Percentiles rank a stretch among this genome's conserved stretches.
Evolutionary conservation across 1,140 invertebrate genomes (phyloP).

Genomic region (Lerema accius): DNA sequence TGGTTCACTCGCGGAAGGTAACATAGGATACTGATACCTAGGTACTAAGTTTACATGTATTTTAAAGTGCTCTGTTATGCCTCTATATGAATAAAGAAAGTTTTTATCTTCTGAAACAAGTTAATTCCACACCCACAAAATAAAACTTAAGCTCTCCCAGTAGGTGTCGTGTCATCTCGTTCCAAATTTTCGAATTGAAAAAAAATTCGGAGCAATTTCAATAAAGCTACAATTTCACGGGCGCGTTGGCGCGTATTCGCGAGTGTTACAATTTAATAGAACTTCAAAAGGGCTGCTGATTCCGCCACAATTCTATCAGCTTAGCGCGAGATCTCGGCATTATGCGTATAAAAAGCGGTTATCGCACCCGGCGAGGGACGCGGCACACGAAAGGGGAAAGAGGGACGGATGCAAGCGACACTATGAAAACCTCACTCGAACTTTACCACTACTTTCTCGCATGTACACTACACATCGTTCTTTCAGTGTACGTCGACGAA

Average conservation of each 20-base stretch:
- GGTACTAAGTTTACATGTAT: too few species aligned
- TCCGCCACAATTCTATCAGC: slow-evolving; percentile 80
- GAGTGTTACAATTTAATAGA: slow-evolving; percentile 80
- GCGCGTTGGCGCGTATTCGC: slow-evolving; percentile 73
- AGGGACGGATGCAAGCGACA: slow-evolving; percentile 37
- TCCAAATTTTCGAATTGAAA: slow-evolving; percentile 42
- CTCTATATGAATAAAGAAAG: too few species aligned
- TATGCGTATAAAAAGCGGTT: slow-evolving; percentile 81
- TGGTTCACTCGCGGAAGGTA: too few species aligned
- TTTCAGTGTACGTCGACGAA: slow-evolving; percentile 5
- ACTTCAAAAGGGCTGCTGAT: slow-evolving; percentile 79
- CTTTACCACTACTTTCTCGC: slow-evolving; percentile 31
- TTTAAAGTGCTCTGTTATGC: too few species aligned
- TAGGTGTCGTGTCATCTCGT: neutral
- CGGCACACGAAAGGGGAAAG: slow-evolving; percentile 30
- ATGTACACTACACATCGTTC: slow-evolving; percentile 14
- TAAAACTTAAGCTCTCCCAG: neutral
- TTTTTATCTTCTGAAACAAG: too few species aligned
- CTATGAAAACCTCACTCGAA: slow-evolving; percentile 41
- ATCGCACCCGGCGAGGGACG: slow-evolving; percentile 50
- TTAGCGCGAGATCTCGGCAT: slow-evolving; percentile 76
- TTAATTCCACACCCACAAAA: too few species aligned
- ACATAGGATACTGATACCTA: too few species aligned
- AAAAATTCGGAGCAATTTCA: slow-evolving; percentile 72
- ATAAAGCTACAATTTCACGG: slow-evolving; percentile 79